Evolutionary conservation across 2,797 vertebrate genomes (phyloP).

Genomic region (Phyllotis vaccarum): DNA sequence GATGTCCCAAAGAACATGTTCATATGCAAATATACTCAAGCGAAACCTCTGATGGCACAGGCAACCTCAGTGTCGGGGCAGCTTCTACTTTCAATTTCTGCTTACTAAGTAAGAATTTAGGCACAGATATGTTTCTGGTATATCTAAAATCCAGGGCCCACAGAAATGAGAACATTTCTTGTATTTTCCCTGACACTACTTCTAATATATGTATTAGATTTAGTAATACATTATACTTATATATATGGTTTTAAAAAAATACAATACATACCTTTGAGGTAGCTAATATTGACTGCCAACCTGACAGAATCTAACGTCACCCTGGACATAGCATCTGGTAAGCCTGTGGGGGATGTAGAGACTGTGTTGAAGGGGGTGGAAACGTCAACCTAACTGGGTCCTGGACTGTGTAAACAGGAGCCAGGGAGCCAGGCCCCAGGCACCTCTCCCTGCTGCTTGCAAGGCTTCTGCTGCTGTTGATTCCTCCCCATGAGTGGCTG

Average conservation of each 20-base stretch:
- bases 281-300: neutral
- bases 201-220: neutral
- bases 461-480: neutral
- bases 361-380: neutral
- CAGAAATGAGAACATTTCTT: neutral
- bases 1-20: neutral
- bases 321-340: neutral
- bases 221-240: too few species aligned
- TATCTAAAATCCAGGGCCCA: neutral
- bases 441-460: fast-evolving
- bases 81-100: neutral
- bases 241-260: neutral
- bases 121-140: neutral
- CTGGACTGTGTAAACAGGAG: neutral
- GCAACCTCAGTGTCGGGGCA: neutral
- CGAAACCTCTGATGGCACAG: neutral
- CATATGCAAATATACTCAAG: neutral
- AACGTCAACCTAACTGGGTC: neutral
- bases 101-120: neutral
- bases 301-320: neutral
- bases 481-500: neutral
- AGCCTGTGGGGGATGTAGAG: neutral
- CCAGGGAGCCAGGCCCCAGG: too few species aligned
- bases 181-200: slow-evolving; percentile 13
- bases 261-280: neutral